phyloP scores from a whole-genome alignment of 2,888 invertebrate species.

The Nudaria mundana region DNA sequence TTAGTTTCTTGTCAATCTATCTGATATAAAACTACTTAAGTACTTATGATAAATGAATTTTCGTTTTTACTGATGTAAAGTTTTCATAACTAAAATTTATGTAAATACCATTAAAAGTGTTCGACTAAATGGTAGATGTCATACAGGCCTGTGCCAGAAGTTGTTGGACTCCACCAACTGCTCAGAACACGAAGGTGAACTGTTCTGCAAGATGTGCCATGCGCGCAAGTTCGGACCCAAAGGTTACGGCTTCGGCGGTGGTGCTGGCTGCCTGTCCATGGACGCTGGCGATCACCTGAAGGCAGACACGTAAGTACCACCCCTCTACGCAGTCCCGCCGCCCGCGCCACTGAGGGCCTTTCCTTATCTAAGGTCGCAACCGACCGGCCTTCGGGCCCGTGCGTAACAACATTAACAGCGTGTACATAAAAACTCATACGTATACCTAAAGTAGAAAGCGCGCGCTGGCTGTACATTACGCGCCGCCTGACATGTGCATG shows the following conservation, averaged over 20 bases:
- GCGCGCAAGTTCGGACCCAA: conserved; percentile 99
- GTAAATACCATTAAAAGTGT: no score
- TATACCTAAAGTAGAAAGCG: conserved; percentile 66
- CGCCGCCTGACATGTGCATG: conserved; percentile 80
- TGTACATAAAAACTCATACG: conserved; percentile 77
- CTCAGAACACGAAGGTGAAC: conserved; percentile 97
- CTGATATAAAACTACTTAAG: no score
- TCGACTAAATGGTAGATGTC: no score
- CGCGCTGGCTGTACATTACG: conserved; percentile 80
- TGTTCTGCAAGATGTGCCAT: conserved; percentile 99
- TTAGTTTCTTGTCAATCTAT: no score
- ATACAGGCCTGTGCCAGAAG: conserved; percentile 96
- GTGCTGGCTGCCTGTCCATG: conserved; percentile 98
- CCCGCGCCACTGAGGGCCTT: conserved; percentile 80
- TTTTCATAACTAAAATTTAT: no score
- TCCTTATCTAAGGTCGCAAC: conserved; percentile 78
- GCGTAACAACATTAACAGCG: conserved; percentile 80
- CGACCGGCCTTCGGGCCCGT: conserved; percentile 75
- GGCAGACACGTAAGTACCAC: conserved; percentile 86
- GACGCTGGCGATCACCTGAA: conserved; percentile 95
- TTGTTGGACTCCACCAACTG: conserved; percentile 99
- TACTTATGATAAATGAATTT: no score
- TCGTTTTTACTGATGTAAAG: no score
- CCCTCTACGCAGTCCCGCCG: conserved; percentile 68
- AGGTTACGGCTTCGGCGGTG: conserved; percentile 99